Evolutionary conservation across 2,888 invertebrate genomes (phyloP).

Genomic region (Agrochola lota): DNA sequence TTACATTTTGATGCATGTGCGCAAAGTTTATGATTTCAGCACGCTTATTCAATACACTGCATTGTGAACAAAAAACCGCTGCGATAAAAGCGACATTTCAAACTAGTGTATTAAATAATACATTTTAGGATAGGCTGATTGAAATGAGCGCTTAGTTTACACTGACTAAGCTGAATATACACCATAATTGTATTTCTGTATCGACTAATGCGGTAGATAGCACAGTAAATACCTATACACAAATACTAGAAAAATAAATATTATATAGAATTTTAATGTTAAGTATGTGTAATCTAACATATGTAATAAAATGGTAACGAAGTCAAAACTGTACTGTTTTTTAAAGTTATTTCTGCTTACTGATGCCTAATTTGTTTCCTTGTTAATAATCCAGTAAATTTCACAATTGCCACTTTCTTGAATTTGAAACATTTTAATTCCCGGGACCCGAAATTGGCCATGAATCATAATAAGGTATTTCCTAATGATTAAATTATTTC

Average conservation of each 20-base stretch:
- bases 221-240: constrained; percentile 28
- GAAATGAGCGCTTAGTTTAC: background rate
- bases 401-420: background rate
- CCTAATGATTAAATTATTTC: background rate
- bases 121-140: no score
- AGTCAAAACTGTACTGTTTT: no score
- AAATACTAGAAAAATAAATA: constrained; percentile 11
- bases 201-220: constrained; percentile 5
- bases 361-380: background rate
- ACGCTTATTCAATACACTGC: background rate
- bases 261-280: background rate
- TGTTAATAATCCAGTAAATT: background rate
- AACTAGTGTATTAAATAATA: background rate
- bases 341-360: background rate
- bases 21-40: background rate
- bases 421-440: background rate
- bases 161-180: background rate
- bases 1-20: no score
- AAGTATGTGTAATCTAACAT: no score
- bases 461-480: background rate
- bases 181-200: constrained; percentile 2
- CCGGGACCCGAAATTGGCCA: background rate
- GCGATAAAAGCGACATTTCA: background rate
- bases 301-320: no score
- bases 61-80: background rate